Percentiles rank a stretch among this genome's conserved stretches.
Evolutionary conservation across 2,888 invertebrate species (phyloP).

Genomic region (Eurytoma californica): DNA sequence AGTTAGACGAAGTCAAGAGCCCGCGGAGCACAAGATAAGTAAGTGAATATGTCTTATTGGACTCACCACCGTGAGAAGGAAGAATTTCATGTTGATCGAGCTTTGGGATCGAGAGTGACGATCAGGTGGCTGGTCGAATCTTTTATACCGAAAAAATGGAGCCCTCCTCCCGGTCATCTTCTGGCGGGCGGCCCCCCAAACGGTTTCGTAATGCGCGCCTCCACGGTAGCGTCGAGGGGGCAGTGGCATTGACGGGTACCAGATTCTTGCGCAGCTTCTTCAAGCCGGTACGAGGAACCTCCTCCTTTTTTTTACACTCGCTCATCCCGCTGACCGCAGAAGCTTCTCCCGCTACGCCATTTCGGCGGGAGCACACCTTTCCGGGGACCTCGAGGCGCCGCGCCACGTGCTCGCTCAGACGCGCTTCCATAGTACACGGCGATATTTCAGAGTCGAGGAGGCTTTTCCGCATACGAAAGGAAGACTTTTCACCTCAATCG

Average conservation of each 20-base stretch:
- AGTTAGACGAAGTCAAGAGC: neutral
- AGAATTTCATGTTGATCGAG: conserved; percentile 70
- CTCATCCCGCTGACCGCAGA: neutral
- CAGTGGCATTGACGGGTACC: conserved; percentile 52
- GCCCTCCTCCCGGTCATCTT: conserved; percentile 10
- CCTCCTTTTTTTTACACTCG: neutral
- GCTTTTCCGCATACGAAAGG: too few relatives aligned
- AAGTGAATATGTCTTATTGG: neutral
- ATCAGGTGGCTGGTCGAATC: conserved; percentile 66
- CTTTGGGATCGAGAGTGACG: conserved; percentile 65
- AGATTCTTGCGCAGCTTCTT: conserved; percentile 23
- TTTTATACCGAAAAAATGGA: conserved; percentile 69
- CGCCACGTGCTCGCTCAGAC: too few relatives aligned
- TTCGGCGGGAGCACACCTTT: neutral
- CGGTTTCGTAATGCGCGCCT: conserved; percentile 40
- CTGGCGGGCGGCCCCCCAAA: conserved; percentile 22
- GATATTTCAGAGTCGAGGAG: too few relatives aligned
- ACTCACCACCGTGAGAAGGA: conserved; percentile 70
- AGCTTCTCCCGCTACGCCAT: neutral
- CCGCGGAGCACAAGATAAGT: too few relatives aligned
- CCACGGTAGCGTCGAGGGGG: neutral
- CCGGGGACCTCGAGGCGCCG: too few relatives aligned
- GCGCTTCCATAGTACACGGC: too few relatives aligned
- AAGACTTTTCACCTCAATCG: too few relatives aligned
- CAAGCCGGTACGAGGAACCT: neutral